A percentile compares a stretch with the other conserved stretches of the same genome.
phyloP scores from a whole-genome alignment of 2,113 vertebrate species.

The Arvicanthis niloticus region DNA sequence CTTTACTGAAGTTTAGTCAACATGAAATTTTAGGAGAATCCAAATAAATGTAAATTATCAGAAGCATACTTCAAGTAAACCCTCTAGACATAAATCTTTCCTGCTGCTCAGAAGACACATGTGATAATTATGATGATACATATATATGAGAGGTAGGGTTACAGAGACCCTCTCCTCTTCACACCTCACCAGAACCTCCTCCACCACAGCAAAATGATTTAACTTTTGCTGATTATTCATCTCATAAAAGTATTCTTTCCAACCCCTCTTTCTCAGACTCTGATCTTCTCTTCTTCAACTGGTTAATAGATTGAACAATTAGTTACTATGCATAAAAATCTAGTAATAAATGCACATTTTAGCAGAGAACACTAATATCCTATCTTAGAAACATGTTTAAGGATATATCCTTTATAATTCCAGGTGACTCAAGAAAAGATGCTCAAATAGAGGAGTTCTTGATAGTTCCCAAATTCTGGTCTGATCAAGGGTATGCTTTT shows the following conservation, averaged over 20 bases:
- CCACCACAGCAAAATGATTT: neutral
- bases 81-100: neutral
- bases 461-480: neutral
- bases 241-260: neutral
- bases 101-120: neutral
- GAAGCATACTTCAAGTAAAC: neutral
- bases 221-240: neutral
- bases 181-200: neutral
- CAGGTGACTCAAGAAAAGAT: neutral
- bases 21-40: neutral
- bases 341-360: conserved; percentile 51
- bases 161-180: neutral
- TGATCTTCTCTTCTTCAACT: neutral
- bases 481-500: neutral
- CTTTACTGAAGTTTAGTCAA: neutral
- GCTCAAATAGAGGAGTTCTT: neutral
- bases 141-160: neutral
- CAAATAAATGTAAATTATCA: neutral
- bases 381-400: neutral
- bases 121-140: neutral
- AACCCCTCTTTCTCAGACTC: neutral
- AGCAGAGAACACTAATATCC: conserved; percentile 1
- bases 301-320: conserved; percentile 52
- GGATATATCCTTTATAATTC: neutral
- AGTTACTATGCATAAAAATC: conserved; percentile 5